Base-by-base conservation (phyloP, 1,140 invertebrate genomes). In the Drosophila gunungcola region DNA sequence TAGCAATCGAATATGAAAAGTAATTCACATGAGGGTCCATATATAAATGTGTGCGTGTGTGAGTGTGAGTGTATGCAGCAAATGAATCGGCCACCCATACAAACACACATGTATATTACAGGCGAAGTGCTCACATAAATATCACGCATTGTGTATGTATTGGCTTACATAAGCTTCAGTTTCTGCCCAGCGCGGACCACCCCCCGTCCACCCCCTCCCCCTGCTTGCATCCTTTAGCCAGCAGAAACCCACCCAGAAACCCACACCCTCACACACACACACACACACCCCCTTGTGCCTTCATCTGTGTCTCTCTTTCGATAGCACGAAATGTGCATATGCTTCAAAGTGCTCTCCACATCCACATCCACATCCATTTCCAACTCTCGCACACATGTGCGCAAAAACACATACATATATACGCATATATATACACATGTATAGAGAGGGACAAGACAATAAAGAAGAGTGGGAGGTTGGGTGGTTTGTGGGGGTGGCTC, bases 241-340 rank as follows among this genome's bases (percentile, higher is more conserved):
- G 29, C 74, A 43, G 27, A 27, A 32, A 56, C 10, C 21, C 55
- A 46, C 41, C 21, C 41, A 6, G 6, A 16, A n/a, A 9, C 21
- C 21, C 45, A 46, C 45, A 43, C 42, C 16, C 16, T 21, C 42
- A 11, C 16, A 43, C 9, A 7, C 25, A 29, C 45, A 3, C 12
- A 48, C n/a, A 29, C 27, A 49, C 63, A 27, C 54, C 25, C 43
- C 32, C 46, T 12, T 49, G 39, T 51, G 43, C 52, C 49, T 39
- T 21, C 41, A 32, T 67, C 46, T 73, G 43, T 84, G 60, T 86
- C 73, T 57, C 49, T 80, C 64, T 45, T 41, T 61, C 60, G 82
- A 86, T 86, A 88, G 82, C 79, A 86, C 82, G 82, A 86, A 86
- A 86, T 86, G 82, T 86, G 82, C 82, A 86, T 86, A 86, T 86